Evolutionary conservation across 1,140 invertebrate species (phyloP).

Genomic region (Solen grandis): DNA sequence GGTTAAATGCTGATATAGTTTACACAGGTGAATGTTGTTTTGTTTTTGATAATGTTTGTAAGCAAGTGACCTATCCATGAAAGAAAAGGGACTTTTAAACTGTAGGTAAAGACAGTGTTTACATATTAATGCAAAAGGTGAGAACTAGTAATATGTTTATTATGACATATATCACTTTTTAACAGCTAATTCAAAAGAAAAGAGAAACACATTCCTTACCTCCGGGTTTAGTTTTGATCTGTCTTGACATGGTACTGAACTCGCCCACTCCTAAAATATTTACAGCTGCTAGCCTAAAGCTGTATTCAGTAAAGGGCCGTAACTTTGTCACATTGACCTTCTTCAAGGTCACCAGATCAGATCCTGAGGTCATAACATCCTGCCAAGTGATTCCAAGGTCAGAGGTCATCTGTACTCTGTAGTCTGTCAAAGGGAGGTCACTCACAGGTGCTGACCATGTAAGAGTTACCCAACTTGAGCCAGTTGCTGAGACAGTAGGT

Average conservation of each 20-base stretch:
- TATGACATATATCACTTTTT: too few species aligned
- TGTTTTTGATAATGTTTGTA: too few species aligned
- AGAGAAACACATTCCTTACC: constrained; percentile 29
- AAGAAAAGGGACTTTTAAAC: too few species aligned
- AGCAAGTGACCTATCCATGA: too few species aligned
- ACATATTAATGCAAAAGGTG: too few species aligned
- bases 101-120: too few species aligned
- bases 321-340: constrained; percentile 17
- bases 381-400: constrained; percentile 4
- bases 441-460: background rate
- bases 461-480: constrained; percentile 15
- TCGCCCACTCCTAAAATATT: constrained; percentile 23
- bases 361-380: background rate
- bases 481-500: constrained; percentile 1
- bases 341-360: background rate
- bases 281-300: constrained; percentile 11
- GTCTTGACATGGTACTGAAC: background rate
- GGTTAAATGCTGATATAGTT: too few species aligned
- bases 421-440: constrained; percentile 36
- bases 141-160: too few species aligned
- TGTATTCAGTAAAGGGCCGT: constrained; percentile 1
- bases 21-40: too few species aligned
- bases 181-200: too few species aligned
- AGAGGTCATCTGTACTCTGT: constrained; percentile 3
- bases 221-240: background rate